Evolutionary conservation across 1,140 invertebrate genomes (phyloP).

Genomic region (Colletes gigas): DNA sequence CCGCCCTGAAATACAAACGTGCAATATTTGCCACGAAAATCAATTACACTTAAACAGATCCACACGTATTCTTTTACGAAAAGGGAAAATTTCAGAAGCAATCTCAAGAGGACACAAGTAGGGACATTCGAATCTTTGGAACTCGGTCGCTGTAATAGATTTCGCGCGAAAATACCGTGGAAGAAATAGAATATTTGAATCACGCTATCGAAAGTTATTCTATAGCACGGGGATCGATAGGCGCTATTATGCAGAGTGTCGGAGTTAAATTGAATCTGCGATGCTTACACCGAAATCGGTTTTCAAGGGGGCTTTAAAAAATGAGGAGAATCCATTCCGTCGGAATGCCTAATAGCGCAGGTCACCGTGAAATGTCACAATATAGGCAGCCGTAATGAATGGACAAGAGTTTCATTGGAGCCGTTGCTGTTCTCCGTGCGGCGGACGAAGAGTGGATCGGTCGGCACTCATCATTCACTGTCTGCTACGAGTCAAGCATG

Average conservation of each 20-base stretch:
- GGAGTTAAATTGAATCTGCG: constrained; percentile 17
- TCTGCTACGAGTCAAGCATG: constrained; percentile 62
- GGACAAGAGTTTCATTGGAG: constrained; percentile 61
- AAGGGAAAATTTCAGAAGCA: too few species aligned
- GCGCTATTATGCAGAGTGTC: neutral
- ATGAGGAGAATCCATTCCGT: constrained; percentile 47
- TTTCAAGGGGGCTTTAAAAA: constrained; percentile 41
- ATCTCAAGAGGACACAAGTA: too few species aligned
- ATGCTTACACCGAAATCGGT: constrained; percentile 24
- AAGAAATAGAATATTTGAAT: too few species aligned
- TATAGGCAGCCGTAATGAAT: constrained; percentile 53
- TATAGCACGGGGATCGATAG: neutral
- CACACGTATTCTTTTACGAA: too few species aligned
- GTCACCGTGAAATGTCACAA: constrained; percentile 55
- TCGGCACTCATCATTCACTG: constrained; percentile 64
- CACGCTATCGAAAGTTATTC: neutral
- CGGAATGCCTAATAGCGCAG: constrained; percentile 48
- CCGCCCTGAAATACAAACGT: too few species aligned
- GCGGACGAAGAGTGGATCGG: constrained; percentile 57
- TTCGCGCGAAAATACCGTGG: too few species aligned
- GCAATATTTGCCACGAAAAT: too few species aligned
- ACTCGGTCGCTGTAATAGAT: too few species aligned
- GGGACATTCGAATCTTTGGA: too few species aligned
- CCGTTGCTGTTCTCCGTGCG: constrained; percentile 40
- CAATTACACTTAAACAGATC: too few species aligned